Percentiles rank a stretch among this genome's conserved stretches.
Evolutionary conservation across 1,140 invertebrate species (phyloP).

Genomic region (Alviniconcha marisindica): DNA sequence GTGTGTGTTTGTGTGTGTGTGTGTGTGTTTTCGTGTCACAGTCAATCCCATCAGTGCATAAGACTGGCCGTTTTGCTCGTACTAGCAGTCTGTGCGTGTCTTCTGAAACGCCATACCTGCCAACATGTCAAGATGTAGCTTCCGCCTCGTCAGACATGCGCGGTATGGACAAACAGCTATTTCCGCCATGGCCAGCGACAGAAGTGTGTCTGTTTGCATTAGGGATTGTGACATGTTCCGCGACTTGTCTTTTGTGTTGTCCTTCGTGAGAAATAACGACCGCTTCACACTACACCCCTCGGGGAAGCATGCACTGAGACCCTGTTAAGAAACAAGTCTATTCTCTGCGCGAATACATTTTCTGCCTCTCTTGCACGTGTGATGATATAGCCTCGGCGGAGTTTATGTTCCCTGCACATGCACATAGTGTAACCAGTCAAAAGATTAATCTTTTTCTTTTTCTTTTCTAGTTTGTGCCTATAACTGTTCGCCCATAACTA

Average conservation of each 20-base stretch:
- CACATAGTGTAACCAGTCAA: no score
- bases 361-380: no score
- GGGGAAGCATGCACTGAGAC: no score
- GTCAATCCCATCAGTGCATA: no score
- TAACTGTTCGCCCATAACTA: no score
- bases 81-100: not conserved
- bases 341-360: no score
- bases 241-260: not conserved
- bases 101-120: slow-evolving; percentile 11
- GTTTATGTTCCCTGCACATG: no score
- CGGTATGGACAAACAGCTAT: slow-evolving; percentile 21
- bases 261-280: not conserved
- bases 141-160: slow-evolving; percentile 23
- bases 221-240: not conserved
- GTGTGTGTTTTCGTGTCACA: not conserved
- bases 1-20: not conserved
- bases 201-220: slow-evolving; percentile 28
- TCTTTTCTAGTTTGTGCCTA: no score
- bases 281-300: not conserved
- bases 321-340: no score
- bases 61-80: not conserved
- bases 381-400: no score
- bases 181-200: slow-evolving; percentile 17
- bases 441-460: no score
- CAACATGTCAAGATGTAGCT: slow-evolving; percentile 21